These are phyloP conservation scores for Hydrotaea cyrtoneurina DNA, from an alignment of 2,888 invertebrate genomes.

Conservation along the genomic window DNA sequence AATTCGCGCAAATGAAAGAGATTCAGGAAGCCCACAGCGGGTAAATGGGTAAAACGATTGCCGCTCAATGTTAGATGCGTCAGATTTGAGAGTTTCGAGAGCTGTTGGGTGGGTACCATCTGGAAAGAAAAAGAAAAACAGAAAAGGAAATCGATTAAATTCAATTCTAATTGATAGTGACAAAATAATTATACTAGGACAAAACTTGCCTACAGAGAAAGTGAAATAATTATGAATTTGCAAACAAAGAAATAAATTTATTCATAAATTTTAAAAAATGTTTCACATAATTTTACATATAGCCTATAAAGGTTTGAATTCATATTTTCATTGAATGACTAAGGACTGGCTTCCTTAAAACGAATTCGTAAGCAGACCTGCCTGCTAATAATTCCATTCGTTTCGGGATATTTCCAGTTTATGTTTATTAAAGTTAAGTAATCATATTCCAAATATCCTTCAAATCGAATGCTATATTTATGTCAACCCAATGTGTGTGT, in stretches of 20 bases:
- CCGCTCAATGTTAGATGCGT: slow-evolving; percentile 89
- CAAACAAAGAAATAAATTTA: background rate
- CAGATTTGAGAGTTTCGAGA: slow-evolving; percentile 89
- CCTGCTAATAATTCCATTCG: no score
- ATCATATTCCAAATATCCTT: background rate
- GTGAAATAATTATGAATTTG: background rate
- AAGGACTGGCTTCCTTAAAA: no score
- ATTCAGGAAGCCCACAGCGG: slow-evolving; percentile 90
- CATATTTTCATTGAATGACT: background rate
- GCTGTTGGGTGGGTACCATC: slow-evolving; percentile 87
- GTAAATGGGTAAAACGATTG: slow-evolving; percentile 88
- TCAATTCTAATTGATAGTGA: background rate
- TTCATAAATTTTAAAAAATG: no score
- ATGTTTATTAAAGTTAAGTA: slow-evolving; percentile 31
- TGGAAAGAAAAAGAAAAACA: slow-evolving; percentile 71
- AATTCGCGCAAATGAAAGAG: slow-evolving; percentile 90
- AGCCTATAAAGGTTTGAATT: background rate
- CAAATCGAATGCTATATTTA: background rate
- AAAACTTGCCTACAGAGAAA: no score
- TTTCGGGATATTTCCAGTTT: slow-evolving; percentile 44
- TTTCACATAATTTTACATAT: background rate
- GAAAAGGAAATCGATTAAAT: slow-evolving; percentile 33
- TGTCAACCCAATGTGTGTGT: background rate
- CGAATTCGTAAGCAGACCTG: no score
- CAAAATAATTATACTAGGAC: background rate